These are phyloP conservation scores for Brachypterus glaber DNA, from an alignment of 2,888 invertebrate genomes.

Conservation along the genomic window DNA sequence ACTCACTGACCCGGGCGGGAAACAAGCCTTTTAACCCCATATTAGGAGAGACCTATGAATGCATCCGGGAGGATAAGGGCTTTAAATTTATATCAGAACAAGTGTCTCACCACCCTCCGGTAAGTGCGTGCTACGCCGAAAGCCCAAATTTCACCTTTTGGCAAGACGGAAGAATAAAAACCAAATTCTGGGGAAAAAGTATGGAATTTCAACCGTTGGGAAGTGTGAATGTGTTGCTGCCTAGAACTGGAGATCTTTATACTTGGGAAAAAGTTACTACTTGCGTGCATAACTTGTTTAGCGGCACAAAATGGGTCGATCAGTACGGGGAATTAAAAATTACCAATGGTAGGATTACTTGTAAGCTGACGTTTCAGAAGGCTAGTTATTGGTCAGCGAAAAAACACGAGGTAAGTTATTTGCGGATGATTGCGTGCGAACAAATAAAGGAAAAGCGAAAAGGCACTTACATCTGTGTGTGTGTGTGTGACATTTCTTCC, in stretches of 20 bases:
- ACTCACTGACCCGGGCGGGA: conserved; percentile 61
- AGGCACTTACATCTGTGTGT: no score
- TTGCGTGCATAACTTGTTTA: conserved; percentile 76
- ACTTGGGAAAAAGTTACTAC: conserved; percentile 76
- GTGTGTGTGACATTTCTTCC: no score
- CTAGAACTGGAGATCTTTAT: conserved; percentile 58
- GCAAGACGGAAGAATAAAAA: conserved; percentile 77
- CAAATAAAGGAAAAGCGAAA: no score
- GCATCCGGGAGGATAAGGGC: conserved; percentile 64
- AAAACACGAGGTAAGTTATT: conserved; percentile 55
- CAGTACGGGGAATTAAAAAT: conserved; percentile 77
- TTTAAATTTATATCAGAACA: conserved; percentile 71
- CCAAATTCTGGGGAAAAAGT: conserved; percentile 85
- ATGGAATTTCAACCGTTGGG: conserved; percentile 82
- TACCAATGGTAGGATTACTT: conserved; percentile 53
- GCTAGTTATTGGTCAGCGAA: conserved; percentile 70
- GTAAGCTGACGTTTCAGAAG: conserved; percentile 74
- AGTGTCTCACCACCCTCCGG: conserved; percentile 79
- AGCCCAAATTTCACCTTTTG: conserved; percentile 67
- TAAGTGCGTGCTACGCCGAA: conserved; percentile 72
- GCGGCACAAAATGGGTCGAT: conserved; percentile 77
- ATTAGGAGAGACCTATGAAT: conserved; percentile 75
- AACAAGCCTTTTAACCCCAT: conserved; percentile 81
- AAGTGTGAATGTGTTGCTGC: conserved; percentile 53
- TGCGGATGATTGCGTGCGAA: no score